A percentile compares a stretch with the other conserved stretches of the same genome.
Conservation (phyloP, 2,113 vertebrate species). For the Papio anubis region DNA sequence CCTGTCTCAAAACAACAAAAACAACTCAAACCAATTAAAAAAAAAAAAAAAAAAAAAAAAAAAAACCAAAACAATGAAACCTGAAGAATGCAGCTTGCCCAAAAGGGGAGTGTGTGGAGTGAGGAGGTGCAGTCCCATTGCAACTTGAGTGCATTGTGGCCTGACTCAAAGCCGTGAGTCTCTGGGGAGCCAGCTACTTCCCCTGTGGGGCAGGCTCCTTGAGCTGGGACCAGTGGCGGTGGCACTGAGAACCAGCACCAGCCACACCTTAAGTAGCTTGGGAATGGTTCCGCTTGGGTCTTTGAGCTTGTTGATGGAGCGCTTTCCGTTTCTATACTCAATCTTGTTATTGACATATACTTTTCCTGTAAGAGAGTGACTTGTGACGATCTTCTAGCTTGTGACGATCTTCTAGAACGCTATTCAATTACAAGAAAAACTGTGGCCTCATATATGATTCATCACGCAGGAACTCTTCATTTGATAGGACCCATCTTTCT, state of each 20-base stretch:
- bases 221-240: rapidly evolving
- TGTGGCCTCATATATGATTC: slow-evolving; percentile 65
- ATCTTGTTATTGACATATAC: not conserved
- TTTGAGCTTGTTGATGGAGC: not conserved
- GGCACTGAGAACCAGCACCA: not conserved
- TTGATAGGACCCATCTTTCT: slow-evolving; percentile 74
- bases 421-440: slow-evolving; percentile 18
- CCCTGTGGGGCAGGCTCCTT: not conserved
- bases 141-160: not conserved
- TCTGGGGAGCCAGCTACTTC: not conserved
- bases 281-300: not conserved
- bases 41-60: no score
- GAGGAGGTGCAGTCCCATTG: not conserved
- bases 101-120: no score
- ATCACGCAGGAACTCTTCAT: slow-evolving; percentile 68
- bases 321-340: not conserved
- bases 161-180: not conserved
- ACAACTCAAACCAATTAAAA: no score
- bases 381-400: not conserved
- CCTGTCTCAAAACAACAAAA: no score
- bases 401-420: not conserved
- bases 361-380: not conserved
- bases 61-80: not conserved
- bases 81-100: not conserved
- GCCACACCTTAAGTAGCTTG: not conserved